Conservation (phyloP, 2,888 invertebrate species). For the Enchytraeus crypticus region DNA sequence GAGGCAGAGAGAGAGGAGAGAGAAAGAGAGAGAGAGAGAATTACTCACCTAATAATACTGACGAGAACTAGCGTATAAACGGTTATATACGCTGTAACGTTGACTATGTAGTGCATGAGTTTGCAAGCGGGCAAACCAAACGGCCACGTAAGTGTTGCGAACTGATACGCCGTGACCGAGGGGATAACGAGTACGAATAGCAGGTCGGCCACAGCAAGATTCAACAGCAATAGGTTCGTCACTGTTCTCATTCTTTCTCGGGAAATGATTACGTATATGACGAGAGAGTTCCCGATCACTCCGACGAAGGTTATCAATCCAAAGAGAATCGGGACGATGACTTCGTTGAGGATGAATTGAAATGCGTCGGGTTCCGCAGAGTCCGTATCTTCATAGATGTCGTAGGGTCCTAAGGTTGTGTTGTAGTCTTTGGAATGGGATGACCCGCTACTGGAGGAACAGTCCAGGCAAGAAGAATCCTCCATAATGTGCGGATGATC, state of each 20-base stretch:
- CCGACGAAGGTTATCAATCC: constrained; percentile 12
- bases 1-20: too few species aligned
- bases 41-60: constrained; percentile 15
- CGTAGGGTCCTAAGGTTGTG: not conserved
- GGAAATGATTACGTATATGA: constrained; percentile 13
- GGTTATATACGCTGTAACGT: constrained; percentile 82
- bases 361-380: not conserved
- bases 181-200: constrained; percentile 81
- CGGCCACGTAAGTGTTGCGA: constrained; percentile 7
- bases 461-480: not conserved
- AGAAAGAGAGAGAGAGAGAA: too few species aligned
- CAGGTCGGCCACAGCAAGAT: constrained; percentile 75
- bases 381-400: not conserved
- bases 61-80: constrained; percentile 58
- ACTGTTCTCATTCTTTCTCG: constrained; percentile 65
- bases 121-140: constrained; percentile 63
- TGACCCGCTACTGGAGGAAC: not conserved
- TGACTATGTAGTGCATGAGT: constrained; percentile 78
- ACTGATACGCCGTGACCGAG: constrained; percentile 70
- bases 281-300: constrained; percentile 7
- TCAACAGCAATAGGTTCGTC: constrained; percentile 80
- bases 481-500: too few species aligned
- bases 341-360: constrained; percentile 2
- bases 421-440: not conserved
- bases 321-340: constrained; percentile 11